Evolutionary conservation across 2,888 invertebrate species (phyloP).

Genomic region (Drosophila conformis): DNA sequence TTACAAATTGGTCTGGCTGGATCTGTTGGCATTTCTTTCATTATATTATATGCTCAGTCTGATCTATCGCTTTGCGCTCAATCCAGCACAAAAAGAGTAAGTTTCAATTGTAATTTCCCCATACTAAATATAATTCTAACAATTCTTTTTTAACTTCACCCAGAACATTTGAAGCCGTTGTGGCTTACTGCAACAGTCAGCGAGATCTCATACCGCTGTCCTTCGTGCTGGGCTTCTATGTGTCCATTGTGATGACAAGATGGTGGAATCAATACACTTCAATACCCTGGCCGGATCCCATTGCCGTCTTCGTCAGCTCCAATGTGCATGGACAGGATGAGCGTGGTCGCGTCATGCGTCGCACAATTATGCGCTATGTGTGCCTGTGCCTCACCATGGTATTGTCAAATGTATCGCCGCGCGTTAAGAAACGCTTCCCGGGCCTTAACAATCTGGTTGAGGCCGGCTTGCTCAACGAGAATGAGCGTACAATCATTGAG

Average conservation of each 20-base stretch:
- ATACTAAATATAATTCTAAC: neutral
- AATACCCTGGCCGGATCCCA: constrained; percentile 95
- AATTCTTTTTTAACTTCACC: constrained; percentile 36
- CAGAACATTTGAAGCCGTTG: constrained; percentile 92
- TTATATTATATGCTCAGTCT: constrained; percentile 92
- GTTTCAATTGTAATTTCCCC: constrained; percentile 18
- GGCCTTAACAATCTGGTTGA: constrained; percentile 93
- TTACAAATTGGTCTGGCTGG: constrained; percentile 97
- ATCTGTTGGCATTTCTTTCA: constrained; percentile 91
- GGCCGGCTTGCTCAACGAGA: constrained; percentile 92
- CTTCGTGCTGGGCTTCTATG: constrained; percentile 97
- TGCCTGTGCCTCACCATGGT: constrained; percentile 95
- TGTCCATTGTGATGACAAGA: constrained; percentile 95
- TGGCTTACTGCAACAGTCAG: constrained; percentile 93
- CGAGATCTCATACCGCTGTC: constrained; percentile 95
- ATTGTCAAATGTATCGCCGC: constrained; percentile 93
- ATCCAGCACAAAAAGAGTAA: constrained; percentile 90
- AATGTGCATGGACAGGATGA: constrained; percentile 94
- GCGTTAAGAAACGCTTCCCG: constrained; percentile 95
- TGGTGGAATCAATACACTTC: constrained; percentile 95
- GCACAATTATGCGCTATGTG: constrained; percentile 93
- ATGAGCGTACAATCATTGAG: constrained; percentile 92
- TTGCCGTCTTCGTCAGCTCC: constrained; percentile 94
- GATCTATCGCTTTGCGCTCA: constrained; percentile 90
- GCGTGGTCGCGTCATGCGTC: constrained; percentile 92